A percentile compares a stretch with the other conserved stretches of the same genome.
These are phyloP conservation scores for Damaliscus lunatus DNA, from an alignment of 2,113 vertebrate species.

Conservation along the genomic window DNA sequence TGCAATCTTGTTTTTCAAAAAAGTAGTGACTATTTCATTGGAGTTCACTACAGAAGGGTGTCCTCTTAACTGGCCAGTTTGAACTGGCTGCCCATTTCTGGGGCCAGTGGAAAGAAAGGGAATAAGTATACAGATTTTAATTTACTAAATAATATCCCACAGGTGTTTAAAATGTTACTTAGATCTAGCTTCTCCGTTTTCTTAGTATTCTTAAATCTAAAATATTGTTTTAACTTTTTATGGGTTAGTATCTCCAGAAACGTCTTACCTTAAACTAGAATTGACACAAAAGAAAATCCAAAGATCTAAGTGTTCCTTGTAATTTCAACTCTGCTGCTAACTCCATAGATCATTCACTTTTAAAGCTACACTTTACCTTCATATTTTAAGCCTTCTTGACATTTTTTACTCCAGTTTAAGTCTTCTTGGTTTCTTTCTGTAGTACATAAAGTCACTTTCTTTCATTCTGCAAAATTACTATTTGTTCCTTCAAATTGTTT, in stretches of 20 bases:
- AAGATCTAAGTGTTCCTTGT: not conserved
- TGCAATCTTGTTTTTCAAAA: not conserved
- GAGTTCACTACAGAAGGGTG: accelerated
- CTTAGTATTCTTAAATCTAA: not conserved
- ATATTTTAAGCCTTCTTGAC: not conserved
- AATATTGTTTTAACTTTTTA: not conserved
- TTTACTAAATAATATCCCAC: not conserved
- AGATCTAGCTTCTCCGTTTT: not conserved
- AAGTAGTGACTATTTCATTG: not conserved
- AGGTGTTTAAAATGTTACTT: not conserved
- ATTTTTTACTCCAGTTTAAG: not conserved
- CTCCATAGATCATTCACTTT: not conserved
- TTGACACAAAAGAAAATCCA: not conserved
- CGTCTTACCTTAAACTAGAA: not conserved
- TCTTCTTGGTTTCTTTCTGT: not conserved
- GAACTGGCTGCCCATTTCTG: not conserved
- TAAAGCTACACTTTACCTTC: not conserved
- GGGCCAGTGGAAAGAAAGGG: not conserved
- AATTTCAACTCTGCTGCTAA: not conserved
- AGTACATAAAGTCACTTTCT: not conserved
- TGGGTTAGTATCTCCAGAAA: not conserved
- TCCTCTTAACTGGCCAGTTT: not conserved
- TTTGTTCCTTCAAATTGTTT: not conserved
- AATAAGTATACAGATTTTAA: not conserved
- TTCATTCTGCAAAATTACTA: not conserved